A percentile compares a stretch with the other conserved stretches of the same genome.
These are phyloP conservation scores for Eupithecia inturbata DNA, from an alignment of 2,888 invertebrate genomes.

Conservation along the genomic window DNA sequence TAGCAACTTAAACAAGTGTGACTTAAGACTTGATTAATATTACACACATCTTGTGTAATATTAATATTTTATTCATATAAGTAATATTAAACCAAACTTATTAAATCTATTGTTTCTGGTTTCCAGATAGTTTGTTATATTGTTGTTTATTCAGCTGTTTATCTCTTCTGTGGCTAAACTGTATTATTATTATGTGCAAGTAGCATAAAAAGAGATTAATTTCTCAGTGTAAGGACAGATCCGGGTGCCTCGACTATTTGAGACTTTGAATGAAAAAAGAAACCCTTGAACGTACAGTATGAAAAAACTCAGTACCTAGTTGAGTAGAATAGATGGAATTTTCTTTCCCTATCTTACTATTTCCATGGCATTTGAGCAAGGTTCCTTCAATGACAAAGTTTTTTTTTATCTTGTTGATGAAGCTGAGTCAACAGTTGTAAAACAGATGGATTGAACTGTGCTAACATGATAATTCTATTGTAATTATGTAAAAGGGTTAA, in stretches of 20 bases:
- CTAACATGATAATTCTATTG: conserved; percentile 4
- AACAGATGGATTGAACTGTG: background rate
- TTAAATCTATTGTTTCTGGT: background rate
- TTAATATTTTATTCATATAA: background rate
- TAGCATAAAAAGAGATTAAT: background rate
- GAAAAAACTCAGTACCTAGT: background rate
- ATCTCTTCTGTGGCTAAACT: background rate
- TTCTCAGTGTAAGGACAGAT: no score
- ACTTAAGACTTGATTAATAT: background rate
- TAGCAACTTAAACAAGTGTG: background rate
- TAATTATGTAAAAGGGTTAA: background rate
- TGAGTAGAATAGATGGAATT: background rate
- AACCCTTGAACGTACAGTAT: no score
- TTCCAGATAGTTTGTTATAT: background rate
- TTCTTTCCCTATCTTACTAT: background rate
- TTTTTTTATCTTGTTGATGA: background rate
- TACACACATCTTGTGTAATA: background rate
- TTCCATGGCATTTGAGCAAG: no score
- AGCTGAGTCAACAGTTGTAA: conserved; percentile 2
- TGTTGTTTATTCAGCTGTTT: background rate
- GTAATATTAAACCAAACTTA: background rate
- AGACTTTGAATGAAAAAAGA: no score
- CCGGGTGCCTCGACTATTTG: no score
- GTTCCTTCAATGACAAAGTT: background rate
- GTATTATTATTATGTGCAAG: background rate